Base-by-base conservation (phyloP, 2,113 vertebrate species). In the Piprites chloris region DNA sequence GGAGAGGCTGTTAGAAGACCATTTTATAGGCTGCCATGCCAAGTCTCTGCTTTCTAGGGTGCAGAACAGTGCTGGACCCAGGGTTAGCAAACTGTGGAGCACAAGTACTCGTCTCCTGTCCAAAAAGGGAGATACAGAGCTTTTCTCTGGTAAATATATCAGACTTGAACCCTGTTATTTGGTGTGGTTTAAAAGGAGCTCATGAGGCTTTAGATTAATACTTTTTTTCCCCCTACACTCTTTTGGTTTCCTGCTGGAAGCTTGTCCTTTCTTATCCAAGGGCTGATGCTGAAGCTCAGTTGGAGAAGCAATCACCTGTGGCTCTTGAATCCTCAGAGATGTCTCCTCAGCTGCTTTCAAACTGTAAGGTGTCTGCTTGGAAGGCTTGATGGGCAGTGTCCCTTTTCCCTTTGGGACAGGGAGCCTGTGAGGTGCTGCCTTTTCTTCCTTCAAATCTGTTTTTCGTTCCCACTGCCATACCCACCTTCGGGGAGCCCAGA, bases 311-410 rank as follows among this genome's bases (percentile, higher is more conserved):
- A 74, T 49, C 71, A 83, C 85, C 81, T 96, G 90, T 91, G 92
- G 71, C 67, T 93, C 76, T 47, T 12, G 22, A 61, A 61, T 89
- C 35, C 73, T 93, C 68, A 37, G 66, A 69, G 46, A 53, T 53
- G 37, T 19, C 76, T 96, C 87, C 50, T 96, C 91, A 69, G 65
- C 76, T 79, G 94, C 55, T 96, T 96, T 91, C 14, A 13, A 72
- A 33, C 14, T 13, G 32, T 68, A 26, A 74, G 41, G 19, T 41
- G 26, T 89, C 67, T 80, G 61, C 73, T 94, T 46, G 17, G 56
- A 73, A 66, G 50, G 62, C 66, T 93, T 23, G 2, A 35, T 44
- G 84, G 88, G 72, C 35, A 41, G n/a, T 6, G 3, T 46, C 75
- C 81, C 77, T 75, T 86, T 8, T 87, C 50, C 56, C 47, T 92